Evolutionary conservation across 2,113 vertebrate species (phyloP), one percentile per base, ranked within the genome.

Genomic region (Bufo bufo): DNA sequence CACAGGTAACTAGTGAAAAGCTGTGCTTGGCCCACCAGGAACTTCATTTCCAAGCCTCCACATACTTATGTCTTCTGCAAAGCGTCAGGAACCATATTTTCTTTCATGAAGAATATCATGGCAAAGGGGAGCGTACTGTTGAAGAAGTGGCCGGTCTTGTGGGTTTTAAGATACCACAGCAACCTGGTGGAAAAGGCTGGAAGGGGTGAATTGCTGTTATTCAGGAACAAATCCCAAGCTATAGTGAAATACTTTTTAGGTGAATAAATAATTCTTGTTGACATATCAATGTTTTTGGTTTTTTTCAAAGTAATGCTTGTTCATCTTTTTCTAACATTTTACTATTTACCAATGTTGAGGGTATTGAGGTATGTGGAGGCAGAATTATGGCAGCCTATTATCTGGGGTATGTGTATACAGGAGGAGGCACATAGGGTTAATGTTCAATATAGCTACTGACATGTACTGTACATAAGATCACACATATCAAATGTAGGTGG

Each of bases 101-200:
- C 4, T 94, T 99, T 19, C 97, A 99, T 90, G 93, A 92, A 85
- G 92, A 95, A 45, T 99, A 97, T 92, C 98, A 99, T 49, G 92
- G 93, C 78, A 95, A 93, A 87, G 97, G 97, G 6, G 96, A 98
- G 85, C 94, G 94, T 63, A 94, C 93, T 0, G 2, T 90, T 0
- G 94, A 96, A n/a, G 91, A 97, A 88, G 93, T 90, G 14, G 97
- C 98, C 0, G 91, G 93, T 0, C 78, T 98, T 0, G 97, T 99
- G 92, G 98, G 98, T 78, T 95, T 99, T 90, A 92, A 95, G 85
- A 69, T 99, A 90, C 98, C 98, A 12, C 95, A 91, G 4, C 98
- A 99, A 93, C 98, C 98, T 0, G 97, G 97, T 75, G 97, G 97
- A 13, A 98, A 99, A 90, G 97, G 97, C 89, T 98, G 95, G 96